Conservation (phyloP, 37 sponge, comb jelly and placozoan species). For the Bolinopsis microptera region DNA sequence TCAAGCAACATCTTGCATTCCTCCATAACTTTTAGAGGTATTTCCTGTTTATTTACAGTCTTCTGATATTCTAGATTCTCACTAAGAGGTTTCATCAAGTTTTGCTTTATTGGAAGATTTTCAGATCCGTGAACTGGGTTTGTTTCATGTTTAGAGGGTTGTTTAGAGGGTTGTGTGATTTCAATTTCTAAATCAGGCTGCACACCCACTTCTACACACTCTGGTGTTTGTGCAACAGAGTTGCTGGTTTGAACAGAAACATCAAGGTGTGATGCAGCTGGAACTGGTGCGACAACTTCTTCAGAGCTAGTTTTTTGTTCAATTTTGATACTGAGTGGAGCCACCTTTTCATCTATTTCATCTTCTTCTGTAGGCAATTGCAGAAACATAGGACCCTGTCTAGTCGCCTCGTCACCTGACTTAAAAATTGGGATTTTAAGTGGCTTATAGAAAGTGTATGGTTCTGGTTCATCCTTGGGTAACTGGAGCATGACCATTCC, state of each 20-base stretch:
- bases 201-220: not conserved
- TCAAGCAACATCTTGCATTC: slow-evolving; percentile 49
- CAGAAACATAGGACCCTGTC: not conserved
- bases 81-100: not conserved
- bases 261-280: not conserved
- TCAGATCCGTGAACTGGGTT: not conserved
- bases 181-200: not conserved
- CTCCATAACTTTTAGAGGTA: slow-evolving; percentile 25
- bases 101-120: not conserved
- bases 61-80: slow-evolving; percentile 36
- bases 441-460: not conserved
- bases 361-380: slow-evolving; percentile 10
- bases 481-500: not conserved
- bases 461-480: slow-evolving; percentile 27
- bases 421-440: slow-evolving; percentile 25
- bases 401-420: not conserved
- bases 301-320: not conserved
- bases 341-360: not conserved
- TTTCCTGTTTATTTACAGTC: not conserved
- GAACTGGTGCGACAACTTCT: not conserved
- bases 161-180: not conserved
- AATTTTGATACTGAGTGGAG: not conserved
- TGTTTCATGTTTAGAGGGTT: not conserved
- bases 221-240: not conserved
- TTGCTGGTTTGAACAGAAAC: slow-evolving; percentile 4